Evolutionary conservation across 2,888 invertebrate species (phyloP), one percentile per base, ranked within the genome.

Genomic region (Ecdyonurus torrentis): DNA sequence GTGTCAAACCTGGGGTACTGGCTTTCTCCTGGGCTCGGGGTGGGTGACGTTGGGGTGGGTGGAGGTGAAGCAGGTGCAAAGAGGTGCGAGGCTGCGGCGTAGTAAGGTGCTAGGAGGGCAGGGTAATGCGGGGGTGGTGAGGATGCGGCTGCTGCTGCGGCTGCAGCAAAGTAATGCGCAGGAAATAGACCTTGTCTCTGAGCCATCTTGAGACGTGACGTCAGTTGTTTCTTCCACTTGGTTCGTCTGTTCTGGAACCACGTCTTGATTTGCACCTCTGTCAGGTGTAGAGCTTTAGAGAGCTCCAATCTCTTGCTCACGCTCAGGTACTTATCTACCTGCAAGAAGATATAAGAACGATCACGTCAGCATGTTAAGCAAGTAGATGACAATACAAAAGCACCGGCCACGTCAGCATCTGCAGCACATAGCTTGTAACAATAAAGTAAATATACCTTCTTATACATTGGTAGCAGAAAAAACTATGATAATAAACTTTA

Each of bases 191-290:
- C 90, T 71, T 92, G 91, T 1, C 91, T 77, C 71, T 92, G 93
- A 0, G 92, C 91, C 74, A 93, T 87, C 74, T 93, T 91, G 66
- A 95, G 75, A 2, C 92, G 78, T 0, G 92, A 89, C 0, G 95
- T 93, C 70, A 97, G 76, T 72, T 97, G 96, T 70, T 97, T 97
- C 77, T 97, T 95, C 95, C 95, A 96, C 73, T 97, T 96, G 0
- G 96, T 97, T 66, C 96, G 80, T 64, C 96, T 81, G 73, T 96
- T 94, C 75, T 94, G 93, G 73, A 95, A 95, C 95, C 95, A 95
- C 0, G 95, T 95, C 74, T 96, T 96, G 68, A 96, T 94, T 77
- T 96, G 95, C 0, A 94, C 94, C 76, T 96, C 95, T 0, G 94
- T 94, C 58, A 96, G 79, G 67, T 85, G 88, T 37, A 97, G 75